These are phyloP conservation scores for Planococcus citri DNA, from an alignment of 1,140 invertebrate species.

Conservation along the genomic window DNA sequence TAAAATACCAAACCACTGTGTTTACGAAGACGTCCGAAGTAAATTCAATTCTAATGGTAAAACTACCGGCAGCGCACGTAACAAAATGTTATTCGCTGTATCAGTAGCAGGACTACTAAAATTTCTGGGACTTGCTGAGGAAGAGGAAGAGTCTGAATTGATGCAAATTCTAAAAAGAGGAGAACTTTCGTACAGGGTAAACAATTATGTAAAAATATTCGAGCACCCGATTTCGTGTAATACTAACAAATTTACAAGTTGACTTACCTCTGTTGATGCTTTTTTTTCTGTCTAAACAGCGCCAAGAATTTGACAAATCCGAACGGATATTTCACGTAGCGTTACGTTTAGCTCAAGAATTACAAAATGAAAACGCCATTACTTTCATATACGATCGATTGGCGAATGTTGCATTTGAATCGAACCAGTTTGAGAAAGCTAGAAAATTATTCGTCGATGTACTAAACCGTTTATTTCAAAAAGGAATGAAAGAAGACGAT, in stretches of 20 bases:
- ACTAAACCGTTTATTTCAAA: slow-evolving; percentile 56
- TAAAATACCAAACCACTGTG: too few species aligned
- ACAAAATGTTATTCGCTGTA: background rate
- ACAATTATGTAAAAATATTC: background rate
- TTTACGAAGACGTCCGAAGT: too few species aligned
- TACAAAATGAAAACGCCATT: slow-evolving; percentile 56
- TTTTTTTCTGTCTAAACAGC: slow-evolving; percentile 38
- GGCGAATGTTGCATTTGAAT: slow-evolving; percentile 75
- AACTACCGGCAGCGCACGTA: too few species aligned
- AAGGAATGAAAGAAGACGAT: slow-evolving; percentile 56
- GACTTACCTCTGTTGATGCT: too few species aligned
- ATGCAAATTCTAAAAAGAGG: slow-evolving; percentile 7
- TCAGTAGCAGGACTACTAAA: background rate
- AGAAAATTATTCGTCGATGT: slow-evolving; percentile 70
- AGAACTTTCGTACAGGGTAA: background rate
- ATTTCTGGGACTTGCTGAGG: background rate
- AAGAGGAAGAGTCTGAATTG: background rate
- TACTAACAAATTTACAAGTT: background rate
- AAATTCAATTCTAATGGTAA: too few species aligned
- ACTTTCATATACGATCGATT: slow-evolving; percentile 81
- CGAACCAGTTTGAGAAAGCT: slow-evolving; percentile 62
- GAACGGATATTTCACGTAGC: slow-evolving; percentile 73
- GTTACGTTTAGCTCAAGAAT: slow-evolving; percentile 65
- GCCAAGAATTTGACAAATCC: slow-evolving; percentile 61
- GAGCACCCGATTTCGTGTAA: background rate